Evolutionary conservation across 2,113 vertebrate species (phyloP).

Genomic region (Percopsis transmontana): DNA sequence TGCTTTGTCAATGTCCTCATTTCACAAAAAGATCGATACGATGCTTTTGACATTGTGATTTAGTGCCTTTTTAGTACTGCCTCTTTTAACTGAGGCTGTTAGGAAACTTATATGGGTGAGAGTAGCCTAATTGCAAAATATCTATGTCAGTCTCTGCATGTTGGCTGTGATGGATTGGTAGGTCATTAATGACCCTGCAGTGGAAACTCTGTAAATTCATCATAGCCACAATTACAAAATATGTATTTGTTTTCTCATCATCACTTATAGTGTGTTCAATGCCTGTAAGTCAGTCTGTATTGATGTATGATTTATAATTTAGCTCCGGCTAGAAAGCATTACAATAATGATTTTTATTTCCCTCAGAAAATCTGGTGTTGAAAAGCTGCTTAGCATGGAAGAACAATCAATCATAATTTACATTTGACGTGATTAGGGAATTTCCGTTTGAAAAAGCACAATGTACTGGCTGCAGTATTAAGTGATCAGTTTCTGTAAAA

Average conservation of each 20-base stretch:
- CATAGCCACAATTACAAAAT: conserved; percentile 62
- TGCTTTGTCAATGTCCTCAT: conserved; percentile 76
- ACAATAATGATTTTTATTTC: conserved; percentile 36
- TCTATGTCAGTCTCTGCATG: conserved; percentile 52
- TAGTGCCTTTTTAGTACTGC: conserved; percentile 69
- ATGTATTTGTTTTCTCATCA: conserved; percentile 65
- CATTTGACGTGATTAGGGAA: conserved; percentile 32
- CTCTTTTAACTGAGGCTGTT: conserved; percentile 51
- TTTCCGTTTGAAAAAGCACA: conserved; percentile 17
- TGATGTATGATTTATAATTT: conserved; percentile 58
- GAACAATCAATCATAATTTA: conserved; percentile 45
- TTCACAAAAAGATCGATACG: conserved; percentile 71
- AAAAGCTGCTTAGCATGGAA: conserved; percentile 46
- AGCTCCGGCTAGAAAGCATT: conserved; percentile 28
- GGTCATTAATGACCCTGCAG: conserved; percentile 70
- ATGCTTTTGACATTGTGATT: conserved; percentile 69
- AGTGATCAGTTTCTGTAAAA: conserved; percentile 19
- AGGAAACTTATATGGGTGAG: conserved; percentile 62
- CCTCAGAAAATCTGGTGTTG: conserved; percentile 33
- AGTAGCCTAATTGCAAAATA: conserved; percentile 71
- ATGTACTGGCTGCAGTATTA: neutral
- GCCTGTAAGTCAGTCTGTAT: conserved; percentile 37
- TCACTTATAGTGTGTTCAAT: conserved; percentile 60
- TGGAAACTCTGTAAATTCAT: conserved; percentile 66
- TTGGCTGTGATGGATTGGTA: conserved; percentile 71